phyloP scores from a whole-genome alignment of 2,888 invertebrate genomes.

The Stenoptilia bipunctidactyla region DNA sequence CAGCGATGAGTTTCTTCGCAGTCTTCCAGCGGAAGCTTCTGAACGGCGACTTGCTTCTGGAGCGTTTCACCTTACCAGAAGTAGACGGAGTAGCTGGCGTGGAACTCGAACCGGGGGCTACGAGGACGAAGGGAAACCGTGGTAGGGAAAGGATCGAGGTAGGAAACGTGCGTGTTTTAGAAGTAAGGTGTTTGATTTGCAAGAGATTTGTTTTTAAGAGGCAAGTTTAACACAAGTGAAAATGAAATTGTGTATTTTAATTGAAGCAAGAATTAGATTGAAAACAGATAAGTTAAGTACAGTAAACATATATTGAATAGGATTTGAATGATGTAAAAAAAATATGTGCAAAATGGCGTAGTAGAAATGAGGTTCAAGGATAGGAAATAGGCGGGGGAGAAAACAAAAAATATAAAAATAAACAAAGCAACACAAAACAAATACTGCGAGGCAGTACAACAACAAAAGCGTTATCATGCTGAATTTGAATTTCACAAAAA shows the following conservation, averaged over 20 bases:
- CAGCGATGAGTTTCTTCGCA: slow-evolving; percentile 76
- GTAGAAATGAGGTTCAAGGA: background rate
- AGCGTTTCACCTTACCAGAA: slow-evolving; percentile 82
- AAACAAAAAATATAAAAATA: slow-evolving; percentile 44
- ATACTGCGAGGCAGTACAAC: slow-evolving; percentile 50
- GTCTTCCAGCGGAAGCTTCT: slow-evolving; percentile 93
- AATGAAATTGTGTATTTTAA: no score
- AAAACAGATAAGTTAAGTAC: no score
- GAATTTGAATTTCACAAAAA: slow-evolving; percentile 5
- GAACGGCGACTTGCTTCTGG: slow-evolving; percentile 95
- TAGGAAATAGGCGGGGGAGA: slow-evolving; percentile 19
- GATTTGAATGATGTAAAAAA: background rate
- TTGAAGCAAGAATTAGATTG: no score
- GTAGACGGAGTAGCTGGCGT: slow-evolving; percentile 57
- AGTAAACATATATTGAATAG: no score
- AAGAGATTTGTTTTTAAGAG: background rate
- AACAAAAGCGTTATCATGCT: slow-evolving; percentile 50
- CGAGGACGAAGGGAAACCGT: slow-evolving; percentile 1
- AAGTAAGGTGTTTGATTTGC: background rate
- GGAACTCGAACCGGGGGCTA: slow-evolving; percentile 54
- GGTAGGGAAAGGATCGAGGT: slow-evolving; percentile 15
- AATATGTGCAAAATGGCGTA: slow-evolving; percentile 12
- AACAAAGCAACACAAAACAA: slow-evolving; percentile 60
- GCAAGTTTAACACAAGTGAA: no score
- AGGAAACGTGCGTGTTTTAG: slow-evolving; percentile 1